These are phyloP conservation scores for Zaprionus lachaisei DNA, from an alignment of 1,140 invertebrate species.

Conservation along the genomic window DNA sequence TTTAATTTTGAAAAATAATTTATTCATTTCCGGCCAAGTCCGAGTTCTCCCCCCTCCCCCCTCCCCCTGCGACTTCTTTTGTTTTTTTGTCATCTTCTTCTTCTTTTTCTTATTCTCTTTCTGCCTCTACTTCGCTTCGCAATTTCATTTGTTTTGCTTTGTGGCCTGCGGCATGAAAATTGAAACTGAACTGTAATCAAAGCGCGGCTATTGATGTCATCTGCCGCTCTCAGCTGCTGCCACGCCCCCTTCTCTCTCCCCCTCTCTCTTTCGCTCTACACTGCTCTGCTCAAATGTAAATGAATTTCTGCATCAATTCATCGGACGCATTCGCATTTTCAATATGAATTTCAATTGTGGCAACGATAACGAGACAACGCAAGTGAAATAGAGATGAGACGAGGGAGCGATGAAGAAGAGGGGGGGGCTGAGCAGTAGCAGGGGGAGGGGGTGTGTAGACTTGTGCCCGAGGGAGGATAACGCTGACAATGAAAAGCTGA, in stretches of 20 bases:
- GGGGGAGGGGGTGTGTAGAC: neutral
- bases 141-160: constrained; percentile 68
- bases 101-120: neutral
- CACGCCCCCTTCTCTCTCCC: neutral
- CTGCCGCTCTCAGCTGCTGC: constrained; percentile 14
- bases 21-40: constrained; percentile 72
- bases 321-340: constrained; percentile 49
- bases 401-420: neutral
- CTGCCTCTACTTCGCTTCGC: constrained; percentile 26
- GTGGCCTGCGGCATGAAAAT: constrained; percentile 46
- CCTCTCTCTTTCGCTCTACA: neutral
- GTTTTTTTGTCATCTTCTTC: constrained; percentile 21
- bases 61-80: constrained; percentile 15
- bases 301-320: constrained; percentile 69
- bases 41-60: constrained; percentile 1
- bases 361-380: constrained; percentile 18
- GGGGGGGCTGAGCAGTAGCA: neutral
- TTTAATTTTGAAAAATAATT: constrained; percentile 80
- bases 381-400: constrained; percentile 8
- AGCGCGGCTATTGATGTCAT: constrained; percentile 72
- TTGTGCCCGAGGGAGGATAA: neutral
- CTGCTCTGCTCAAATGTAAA: constrained; percentile 59
- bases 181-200: constrained; percentile 77
- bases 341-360: constrained; percentile 72
- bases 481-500: neutral